Percentiles rank a stretch among this genome's conserved stretches.
These are phyloP conservation scores for Andrena marginata DNA, from an alignment of 2,888 invertebrate genomes.

Conservation along the genomic window DNA sequence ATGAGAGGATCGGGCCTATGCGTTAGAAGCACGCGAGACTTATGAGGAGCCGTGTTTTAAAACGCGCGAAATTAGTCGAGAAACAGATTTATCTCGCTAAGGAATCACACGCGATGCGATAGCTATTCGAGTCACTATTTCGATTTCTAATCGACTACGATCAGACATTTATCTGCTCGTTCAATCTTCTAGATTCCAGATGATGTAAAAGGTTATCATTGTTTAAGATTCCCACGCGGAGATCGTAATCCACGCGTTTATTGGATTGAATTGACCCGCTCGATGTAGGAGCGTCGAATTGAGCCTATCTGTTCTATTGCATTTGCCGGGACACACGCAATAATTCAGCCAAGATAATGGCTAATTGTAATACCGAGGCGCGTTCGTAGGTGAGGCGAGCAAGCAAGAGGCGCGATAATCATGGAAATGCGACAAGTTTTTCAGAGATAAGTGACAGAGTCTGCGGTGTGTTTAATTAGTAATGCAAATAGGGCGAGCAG, in stretches of 20 bases:
- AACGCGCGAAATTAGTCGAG: constrained; percentile 73
- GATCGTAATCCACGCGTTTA: not conserved
- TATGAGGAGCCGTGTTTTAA: constrained; percentile 70
- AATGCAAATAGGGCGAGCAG: constrained; percentile 4
- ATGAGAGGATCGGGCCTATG: constrained; percentile 64
- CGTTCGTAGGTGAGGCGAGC: not conserved
- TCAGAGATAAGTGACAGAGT: not conserved
- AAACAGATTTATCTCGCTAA: constrained; percentile 69
- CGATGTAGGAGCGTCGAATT: not conserved
- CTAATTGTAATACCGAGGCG: not conserved
- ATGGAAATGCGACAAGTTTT: constrained; percentile 11
- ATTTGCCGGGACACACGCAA: not conserved
- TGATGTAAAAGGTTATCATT: not conserved
- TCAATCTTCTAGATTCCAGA: not conserved
- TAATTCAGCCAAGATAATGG: not conserved
- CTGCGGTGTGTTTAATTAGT: not conserved
- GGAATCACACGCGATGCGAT: constrained; percentile 40
- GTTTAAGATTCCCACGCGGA: not conserved
- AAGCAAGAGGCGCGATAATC: constrained; percentile 4
- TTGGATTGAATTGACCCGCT: not conserved
- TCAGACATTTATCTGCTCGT: not conserved
- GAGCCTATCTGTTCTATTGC: not conserved
- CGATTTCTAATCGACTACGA: constrained; percentile 22
- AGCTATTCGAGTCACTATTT: constrained; percentile 31
- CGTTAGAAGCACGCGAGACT: constrained; percentile 75